Evolutionary conservation across 2,797 vertebrate species (phyloP), one percentile per base, ranked within the genome.

Genomic region (Periparus ater): DNA sequence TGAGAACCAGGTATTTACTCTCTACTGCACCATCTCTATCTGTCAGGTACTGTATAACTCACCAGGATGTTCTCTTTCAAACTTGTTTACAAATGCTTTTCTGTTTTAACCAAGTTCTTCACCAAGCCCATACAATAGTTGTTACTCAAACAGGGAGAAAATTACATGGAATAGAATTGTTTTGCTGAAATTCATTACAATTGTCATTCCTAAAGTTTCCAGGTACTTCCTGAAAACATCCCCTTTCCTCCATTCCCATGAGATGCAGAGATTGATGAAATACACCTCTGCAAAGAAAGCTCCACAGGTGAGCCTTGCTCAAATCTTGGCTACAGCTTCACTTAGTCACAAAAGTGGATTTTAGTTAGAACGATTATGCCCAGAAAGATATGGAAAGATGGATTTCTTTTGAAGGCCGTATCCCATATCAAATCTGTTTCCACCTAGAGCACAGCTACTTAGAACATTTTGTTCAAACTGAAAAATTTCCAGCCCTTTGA

Each of bases 381-480:
- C 88, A 67, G 58, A 68, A 85, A 91, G 57, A 85, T 72, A 90
- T 1, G 63, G 86, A 79, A 91, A 91, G 86, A 91, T 44, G 38
- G 36, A 73, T 94, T 93, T 94, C 84, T 91, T 95, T 34, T 91
- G 93, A 94, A 93, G 84, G 81, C 88, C 92, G 75, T 26, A 94
- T 92, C 92, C 95, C 74, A 0, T 94, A 95, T 76, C 90, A 91
- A 95, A 95, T 91, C 75, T 84, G 58, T 75, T 97, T 92, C 89
- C 65, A 97, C 95, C 96, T 95, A 95, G 85, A 95, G 87, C 78
- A 76, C 86, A 94, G 91, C 82, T 92, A 94, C 92, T 93, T 88
- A 85, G 96, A 96, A 97, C 96, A 96, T 96, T 97, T 95, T 97
- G 96, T 96, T 94, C 96, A 95, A 96, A 96, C 91, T 87, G 91